phyloP scores from a whole-genome alignment of 2,797 vertebrate genomes.

The Diplodus puntazzo region DNA sequence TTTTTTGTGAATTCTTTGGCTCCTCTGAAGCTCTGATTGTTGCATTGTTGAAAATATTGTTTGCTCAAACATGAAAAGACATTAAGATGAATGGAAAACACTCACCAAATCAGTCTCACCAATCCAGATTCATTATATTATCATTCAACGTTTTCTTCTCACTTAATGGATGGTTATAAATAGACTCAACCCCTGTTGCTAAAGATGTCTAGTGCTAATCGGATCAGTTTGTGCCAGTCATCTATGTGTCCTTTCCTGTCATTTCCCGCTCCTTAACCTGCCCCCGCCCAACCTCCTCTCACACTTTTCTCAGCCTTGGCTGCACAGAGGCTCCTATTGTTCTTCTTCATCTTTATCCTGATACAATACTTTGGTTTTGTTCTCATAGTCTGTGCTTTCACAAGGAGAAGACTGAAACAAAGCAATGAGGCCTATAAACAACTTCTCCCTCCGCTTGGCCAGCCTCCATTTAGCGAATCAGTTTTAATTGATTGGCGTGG shows the following conservation, averaged over 20 bases:
- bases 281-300: constrained; percentile 2
- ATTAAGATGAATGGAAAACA: not conserved
- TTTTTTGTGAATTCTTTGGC: not conserved
- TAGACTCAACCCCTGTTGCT: not conserved
- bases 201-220: constrained; percentile 23
- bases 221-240: constrained; percentile 32
- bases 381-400: constrained; percentile 57
- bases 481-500: constrained; percentile 28
- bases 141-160: not conserved
- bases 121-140: not conserved
- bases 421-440: constrained; percentile 40
- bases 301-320: constrained; percentile 50
- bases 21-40: not conserved
- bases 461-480: constrained; percentile 28
- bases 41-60: not conserved
- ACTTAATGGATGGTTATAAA: not conserved
- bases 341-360: constrained; percentile 61
- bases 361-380: constrained; percentile 63
- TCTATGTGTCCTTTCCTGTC: constrained; percentile 31
- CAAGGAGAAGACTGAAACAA: constrained; percentile 58
- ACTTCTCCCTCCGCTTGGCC: constrained; percentile 11
- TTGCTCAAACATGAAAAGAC: not conserved
- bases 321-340: constrained; percentile 70
- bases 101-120: not conserved
- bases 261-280: constrained; percentile 11